Conservation (phyloP, 2,797 vertebrate species). For the Borostomias antarcticus region DNA sequence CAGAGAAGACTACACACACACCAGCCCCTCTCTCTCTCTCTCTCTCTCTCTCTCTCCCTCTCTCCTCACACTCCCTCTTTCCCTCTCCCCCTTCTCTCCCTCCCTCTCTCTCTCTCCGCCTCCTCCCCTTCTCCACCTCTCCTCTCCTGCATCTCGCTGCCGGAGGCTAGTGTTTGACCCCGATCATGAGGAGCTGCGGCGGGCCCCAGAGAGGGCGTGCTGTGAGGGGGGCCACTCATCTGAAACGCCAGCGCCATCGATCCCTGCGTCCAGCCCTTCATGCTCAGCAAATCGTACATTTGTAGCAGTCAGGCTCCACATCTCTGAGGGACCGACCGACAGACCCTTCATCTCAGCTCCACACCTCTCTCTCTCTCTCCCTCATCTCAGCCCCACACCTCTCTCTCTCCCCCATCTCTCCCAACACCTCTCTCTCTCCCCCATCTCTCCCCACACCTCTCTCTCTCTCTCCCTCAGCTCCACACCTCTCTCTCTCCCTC, state of each 20-base stretch:
- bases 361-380: not conserved
- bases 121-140: not conserved
- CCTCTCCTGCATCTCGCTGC: not conserved
- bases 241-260: conserved; percentile 27
- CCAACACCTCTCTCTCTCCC: not conserved
- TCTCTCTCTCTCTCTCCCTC: not conserved
- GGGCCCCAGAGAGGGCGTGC: not conserved
- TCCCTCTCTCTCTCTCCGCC: not conserved
- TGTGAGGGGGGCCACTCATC: conserved; percentile 29
- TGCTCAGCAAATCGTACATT: conserved; percentile 42
- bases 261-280: conserved; percentile 30
- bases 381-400: too few species aligned
- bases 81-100: not conserved
- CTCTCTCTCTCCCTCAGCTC: not conserved
- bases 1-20: not conserved
- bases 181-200: conserved; percentile 9
- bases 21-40: not conserved
- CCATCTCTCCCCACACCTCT: not conserved
- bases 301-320: conserved; percentile 33
- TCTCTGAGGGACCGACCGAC: conserved; percentile 28
- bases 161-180: conserved; percentile 23
- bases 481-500: not conserved
- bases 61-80: not conserved
- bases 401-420: not conserved
- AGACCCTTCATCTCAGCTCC: not conserved